Percentiles rank a stretch among this genome's conserved stretches.
These are phyloP conservation scores for Sphenopsis melanotis DNA, from an alignment of 2,797 vertebrate genomes.

Conservation along the genomic window DNA sequence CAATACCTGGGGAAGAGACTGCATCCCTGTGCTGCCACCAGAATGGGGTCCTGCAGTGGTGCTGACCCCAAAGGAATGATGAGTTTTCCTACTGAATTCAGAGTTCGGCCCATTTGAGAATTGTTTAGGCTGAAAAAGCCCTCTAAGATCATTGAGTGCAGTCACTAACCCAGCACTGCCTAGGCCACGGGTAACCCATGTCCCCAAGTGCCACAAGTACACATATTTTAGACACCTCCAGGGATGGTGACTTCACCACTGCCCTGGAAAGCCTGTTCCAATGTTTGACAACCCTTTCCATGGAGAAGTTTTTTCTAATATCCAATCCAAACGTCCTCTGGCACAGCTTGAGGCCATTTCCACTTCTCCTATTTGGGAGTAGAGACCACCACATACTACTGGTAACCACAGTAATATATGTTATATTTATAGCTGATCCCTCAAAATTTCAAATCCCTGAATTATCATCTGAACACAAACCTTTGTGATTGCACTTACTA, in stretches of 20 bases:
- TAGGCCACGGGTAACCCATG: too few relatives aligned
- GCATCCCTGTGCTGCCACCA: background rate
- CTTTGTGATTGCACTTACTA: background rate
- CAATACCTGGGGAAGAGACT: accelerated
- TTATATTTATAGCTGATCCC: background rate
- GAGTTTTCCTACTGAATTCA: background rate
- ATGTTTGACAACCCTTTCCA: background rate
- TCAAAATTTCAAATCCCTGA: background rate
- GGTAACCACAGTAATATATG: background rate
- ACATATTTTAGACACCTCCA: background rate
- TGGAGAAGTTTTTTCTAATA: background rate
- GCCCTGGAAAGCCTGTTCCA: background rate
- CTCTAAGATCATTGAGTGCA: background rate
- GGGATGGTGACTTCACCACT: background rate
- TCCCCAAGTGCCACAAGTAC: background rate
- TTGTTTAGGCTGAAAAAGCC: background rate
- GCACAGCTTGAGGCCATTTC: background rate
- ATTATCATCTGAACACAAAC: background rate
- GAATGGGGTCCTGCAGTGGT: accelerated
- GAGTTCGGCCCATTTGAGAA: background rate
- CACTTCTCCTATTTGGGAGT: background rate
- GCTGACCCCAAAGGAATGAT: background rate
- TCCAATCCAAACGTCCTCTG: background rate
- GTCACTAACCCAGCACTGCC: background rate
- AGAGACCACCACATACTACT: background rate